A percentile compares a stretch with the other conserved stretches of the same genome.
Evolutionary conservation across 1,140 invertebrate species (phyloP).

Genomic region (Drosophila takahashii): DNA sequence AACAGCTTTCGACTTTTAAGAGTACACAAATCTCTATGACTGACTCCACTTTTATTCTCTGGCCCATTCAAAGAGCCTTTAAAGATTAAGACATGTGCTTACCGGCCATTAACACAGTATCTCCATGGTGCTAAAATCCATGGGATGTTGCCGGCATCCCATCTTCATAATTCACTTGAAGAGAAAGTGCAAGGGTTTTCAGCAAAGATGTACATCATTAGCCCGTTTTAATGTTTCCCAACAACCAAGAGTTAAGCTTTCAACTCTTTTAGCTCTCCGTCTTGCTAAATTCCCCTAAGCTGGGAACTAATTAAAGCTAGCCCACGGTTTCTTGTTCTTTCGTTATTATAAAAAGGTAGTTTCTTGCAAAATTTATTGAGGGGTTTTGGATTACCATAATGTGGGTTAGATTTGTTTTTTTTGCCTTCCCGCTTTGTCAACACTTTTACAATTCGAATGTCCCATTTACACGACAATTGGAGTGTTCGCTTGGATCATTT

Average conservation of each 20-base stretch:
- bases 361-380: conserved; percentile 41
- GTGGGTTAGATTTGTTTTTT: conserved; percentile 19
- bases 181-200: conserved; percentile 36
- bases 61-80: neutral
- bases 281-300: conserved; percentile 11
- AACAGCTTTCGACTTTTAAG: neutral
- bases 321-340: conserved; percentile 34
- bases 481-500: conserved; percentile 14
- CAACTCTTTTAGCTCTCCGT: conserved; percentile 6
- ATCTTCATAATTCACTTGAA: conserved; percentile 21
- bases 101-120: conserved; percentile 17
- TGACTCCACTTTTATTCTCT: neutral
- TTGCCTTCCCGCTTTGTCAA: conserved; percentile 32
- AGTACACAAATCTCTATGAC: neutral
- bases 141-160: conserved; percentile 25
- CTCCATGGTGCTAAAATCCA: conserved; percentile 5
- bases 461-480: conserved; percentile 27
- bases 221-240: conserved; percentile 27
- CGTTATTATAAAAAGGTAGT: conserved; percentile 24
- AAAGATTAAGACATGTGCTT: neutral
- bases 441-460: conserved; percentile 38
- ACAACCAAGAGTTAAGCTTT: conserved; percentile 12
- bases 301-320: conserved; percentile 32
- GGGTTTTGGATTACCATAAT: conserved; percentile 30
- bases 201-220: conserved; percentile 33